Evolutionary conservation across 2,113 vertebrate genomes (phyloP), one percentile per base, ranked within the genome.

Genomic region (Equus przewalskii): DNA sequence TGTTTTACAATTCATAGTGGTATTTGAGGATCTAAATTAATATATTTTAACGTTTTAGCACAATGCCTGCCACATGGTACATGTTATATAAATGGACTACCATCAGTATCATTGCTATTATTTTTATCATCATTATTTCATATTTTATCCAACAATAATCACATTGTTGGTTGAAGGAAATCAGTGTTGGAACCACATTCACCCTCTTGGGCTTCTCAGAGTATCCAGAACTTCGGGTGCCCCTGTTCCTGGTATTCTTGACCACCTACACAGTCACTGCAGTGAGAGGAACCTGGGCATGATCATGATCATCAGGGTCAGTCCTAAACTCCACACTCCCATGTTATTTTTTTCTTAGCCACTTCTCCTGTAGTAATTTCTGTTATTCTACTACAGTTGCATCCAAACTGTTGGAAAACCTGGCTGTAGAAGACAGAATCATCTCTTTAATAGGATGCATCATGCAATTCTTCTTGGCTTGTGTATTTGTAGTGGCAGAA

Each of bases 271-370:
- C 5, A 0, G 10, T 96, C 65, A 76, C 65, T 5, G n/a, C 85
- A 6, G 6, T 96, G 54, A 84, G 54, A 84, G 91, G 3, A 97
- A 94, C 8, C 30, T 94, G 41, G 91, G 75, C 56, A 97, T 97
- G 91, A 75, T 96, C 51, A 0, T 49, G 10, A 21, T 80, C 14
- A 96, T 93, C 51, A 91, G 26, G 19, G 6, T 92, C 15, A 95
- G 86, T 4, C 73, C 80, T 33, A 92, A 89, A 15, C 84, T 97
- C n/a, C 94, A 97, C 49, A 98, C 51, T 0, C 89, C 95, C 19
- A 96, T 98, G 94, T n/a, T 98, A 97, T 64, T 98, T 93, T 60
- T 98, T 97, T 11, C 95, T 98, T 1, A 95, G 83, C 49, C 94
- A 98, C 3, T 33, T 97, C 44, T 96, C 81, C 46, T 97, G 95